Conservation (phyloP, 2,797 vertebrate genomes). For the Onychomys torridus region DNA sequence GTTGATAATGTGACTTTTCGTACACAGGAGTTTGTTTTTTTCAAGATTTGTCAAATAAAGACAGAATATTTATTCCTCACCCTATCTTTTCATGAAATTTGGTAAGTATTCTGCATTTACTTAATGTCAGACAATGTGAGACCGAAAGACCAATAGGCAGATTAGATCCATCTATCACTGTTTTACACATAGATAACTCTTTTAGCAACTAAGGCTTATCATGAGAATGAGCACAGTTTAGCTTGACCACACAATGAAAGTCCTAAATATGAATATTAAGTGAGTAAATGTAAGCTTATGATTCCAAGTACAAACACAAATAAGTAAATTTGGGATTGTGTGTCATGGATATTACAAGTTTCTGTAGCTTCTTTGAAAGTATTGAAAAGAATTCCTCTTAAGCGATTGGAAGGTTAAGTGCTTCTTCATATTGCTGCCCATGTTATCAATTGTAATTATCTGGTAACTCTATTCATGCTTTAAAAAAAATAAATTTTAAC, state of each 20-base stretch:
- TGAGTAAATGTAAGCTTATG: neutral
- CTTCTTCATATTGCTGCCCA: neutral
- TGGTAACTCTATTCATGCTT: rapidly evolving
- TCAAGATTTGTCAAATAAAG: neutral
- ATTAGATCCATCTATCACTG: rapidly evolving
- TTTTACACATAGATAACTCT: neutral
- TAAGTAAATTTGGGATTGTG: neutral
- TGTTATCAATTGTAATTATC: neutral
- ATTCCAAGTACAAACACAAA: neutral
- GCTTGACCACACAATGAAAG: neutral
- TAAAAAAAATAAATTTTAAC: neutral
- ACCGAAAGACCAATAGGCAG: neutral
- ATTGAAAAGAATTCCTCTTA: neutral
- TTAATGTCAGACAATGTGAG: neutral
- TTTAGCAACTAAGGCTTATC: neutral
- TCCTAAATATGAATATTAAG: neutral
- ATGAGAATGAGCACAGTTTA: neutral
- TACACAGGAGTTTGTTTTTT: neutral
- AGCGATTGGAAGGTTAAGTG: neutral
- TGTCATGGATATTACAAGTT: neutral
- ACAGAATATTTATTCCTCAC: neutral
- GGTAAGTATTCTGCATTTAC: neutral
- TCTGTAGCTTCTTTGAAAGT: neutral
- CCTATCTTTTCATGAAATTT: neutral
- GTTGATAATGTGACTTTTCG: neutral